These are phyloP conservation scores for Aphaenogaster floridana DNA, from an alignment of 1,140 invertebrate species.

Conservation along the genomic window DNA sequence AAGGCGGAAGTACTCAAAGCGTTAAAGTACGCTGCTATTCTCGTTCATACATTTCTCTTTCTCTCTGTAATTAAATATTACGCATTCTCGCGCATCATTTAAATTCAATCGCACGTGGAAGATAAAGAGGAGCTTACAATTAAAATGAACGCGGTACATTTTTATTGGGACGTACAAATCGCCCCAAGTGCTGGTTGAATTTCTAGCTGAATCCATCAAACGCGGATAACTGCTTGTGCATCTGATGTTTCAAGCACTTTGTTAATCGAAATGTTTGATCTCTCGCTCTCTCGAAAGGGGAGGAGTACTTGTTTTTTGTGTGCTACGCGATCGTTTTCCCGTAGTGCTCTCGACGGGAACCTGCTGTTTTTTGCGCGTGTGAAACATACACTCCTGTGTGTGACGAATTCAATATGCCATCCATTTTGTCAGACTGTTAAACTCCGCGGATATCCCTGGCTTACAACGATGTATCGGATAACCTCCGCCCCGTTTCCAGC, in stretches of 20 bases:
- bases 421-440: constrained; percentile 56
- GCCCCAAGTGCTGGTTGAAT: constrained; percentile 44
- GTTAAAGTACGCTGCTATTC: constrained; percentile 16
- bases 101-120: constrained; percentile 33
- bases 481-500: constrained; percentile 12
- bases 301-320: constrained; percentile 44
- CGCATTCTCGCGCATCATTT: constrained; percentile 34
- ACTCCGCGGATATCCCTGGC: constrained; percentile 1
- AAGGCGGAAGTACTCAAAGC: neutral
- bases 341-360: constrained; percentile 46
- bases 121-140: constrained; percentile 40
- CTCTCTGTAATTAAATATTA: constrained; percentile 47
- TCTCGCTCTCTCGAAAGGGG: constrained; percentile 27
- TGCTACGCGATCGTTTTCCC: constrained; percentile 55
- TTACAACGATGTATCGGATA: constrained; percentile 50
- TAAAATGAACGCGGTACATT: constrained; percentile 39
- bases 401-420: constrained; percentile 61
- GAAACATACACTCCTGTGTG: constrained; percentile 46
- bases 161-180: constrained; percentile 48
- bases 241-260: constrained; percentile 58
- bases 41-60: neutral
- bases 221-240: constrained; percentile 57
- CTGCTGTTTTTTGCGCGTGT: constrained; percentile 55
- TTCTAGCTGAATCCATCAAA: constrained; percentile 58
- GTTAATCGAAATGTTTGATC: constrained; percentile 65